Percentiles rank a stretch among this genome's conserved stretches.
Conservation (phyloP, 1,140 invertebrate genomes). For the Pseudomyrmex concolor region DNA sequence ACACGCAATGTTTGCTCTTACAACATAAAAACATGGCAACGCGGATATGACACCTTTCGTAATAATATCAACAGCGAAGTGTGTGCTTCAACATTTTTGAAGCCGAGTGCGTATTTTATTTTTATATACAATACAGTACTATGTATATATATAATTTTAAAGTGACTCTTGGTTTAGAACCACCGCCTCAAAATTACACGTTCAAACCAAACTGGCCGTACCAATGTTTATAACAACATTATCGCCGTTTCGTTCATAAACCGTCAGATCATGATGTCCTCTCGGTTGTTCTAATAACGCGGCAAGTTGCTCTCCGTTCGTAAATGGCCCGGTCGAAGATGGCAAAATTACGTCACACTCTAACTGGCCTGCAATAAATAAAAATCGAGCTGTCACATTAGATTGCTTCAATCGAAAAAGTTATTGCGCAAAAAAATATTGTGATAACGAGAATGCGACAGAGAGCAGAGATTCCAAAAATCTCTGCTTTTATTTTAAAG, state of each 20-base stretch:
- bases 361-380: conserved; percentile 70
- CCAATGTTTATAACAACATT: conserved; percentile 80
- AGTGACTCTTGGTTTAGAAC: not conserved
- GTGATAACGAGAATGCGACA: no score
- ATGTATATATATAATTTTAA: not conserved
- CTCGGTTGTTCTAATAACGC: conserved; percentile 77
- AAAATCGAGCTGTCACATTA: not conserved
- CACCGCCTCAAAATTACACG: not conserved
- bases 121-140: conserved; percentile 12
- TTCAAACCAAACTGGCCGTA: conserved; percentile 77
- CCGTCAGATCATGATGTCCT: conserved; percentile 76
- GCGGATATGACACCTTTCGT: conserved; percentile 37
- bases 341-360: conserved; percentile 79
- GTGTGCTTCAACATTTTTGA: conserved; percentile 7
- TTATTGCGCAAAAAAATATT: no score
- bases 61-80: conserved; percentile 18
- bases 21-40: conserved; percentile 42
- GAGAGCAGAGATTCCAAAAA: no score
- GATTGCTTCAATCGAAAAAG: no score
- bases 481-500: not conserved
- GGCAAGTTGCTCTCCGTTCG: conserved; percentile 76
- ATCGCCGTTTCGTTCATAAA: conserved; percentile 76
- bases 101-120: not conserved
- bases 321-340: conserved; percentile 67
- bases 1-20: conserved; percentile 32